Conservation (phyloP, 2,888 invertebrate genomes). For the Poecilus cupreus region DNA sequence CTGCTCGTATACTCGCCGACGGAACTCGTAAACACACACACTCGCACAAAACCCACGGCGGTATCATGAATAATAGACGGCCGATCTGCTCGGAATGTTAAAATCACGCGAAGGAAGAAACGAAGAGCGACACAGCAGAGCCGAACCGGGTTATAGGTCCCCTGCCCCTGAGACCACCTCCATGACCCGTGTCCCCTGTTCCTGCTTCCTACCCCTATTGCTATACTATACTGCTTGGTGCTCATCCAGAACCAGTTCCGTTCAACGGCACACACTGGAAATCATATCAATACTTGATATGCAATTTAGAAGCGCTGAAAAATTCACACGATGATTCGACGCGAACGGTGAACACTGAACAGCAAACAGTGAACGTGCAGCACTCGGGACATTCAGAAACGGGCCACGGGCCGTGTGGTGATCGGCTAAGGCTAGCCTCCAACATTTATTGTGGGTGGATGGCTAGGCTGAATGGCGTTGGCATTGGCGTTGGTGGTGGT, state of each 20-base stretch:
- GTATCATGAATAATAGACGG: slow-evolving; percentile 59
- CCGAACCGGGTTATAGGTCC: slow-evolving; percentile 31
- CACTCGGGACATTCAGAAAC: neutral
- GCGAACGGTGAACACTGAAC: neutral
- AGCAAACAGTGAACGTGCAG: neutral
- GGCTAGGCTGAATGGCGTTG: neutral
- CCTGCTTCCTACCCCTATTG: slow-evolving; percentile 33
- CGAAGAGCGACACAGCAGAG: slow-evolving; percentile 39
- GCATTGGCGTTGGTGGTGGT: neutral
- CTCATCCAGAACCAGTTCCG: slow-evolving; percentile 61
- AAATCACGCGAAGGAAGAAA: slow-evolving; percentile 64
- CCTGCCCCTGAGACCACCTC: neutral
- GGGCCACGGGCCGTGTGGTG: neutral
- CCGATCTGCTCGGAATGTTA: slow-evolving; percentile 65
- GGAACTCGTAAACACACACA: slow-evolving; percentile 43
- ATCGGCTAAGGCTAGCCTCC: too few species aligned
- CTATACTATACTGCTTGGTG: slow-evolving; percentile 53
- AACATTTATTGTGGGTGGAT: neutral
- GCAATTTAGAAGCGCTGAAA: slow-evolving; percentile 69
- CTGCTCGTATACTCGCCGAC: slow-evolving; percentile 37
- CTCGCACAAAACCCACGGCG: slow-evolving; percentile 50
- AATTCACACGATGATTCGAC: slow-evolving; percentile 66
- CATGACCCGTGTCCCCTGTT: slow-evolving; percentile 36
- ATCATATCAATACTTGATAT: slow-evolving; percentile 70
- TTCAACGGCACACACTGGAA: slow-evolving; percentile 65